A percentile compares a stretch with the other conserved stretches of the same genome.
Conservation (phyloP, 2,113 vertebrate genomes). For the Eonycteris spelaea region DNA sequence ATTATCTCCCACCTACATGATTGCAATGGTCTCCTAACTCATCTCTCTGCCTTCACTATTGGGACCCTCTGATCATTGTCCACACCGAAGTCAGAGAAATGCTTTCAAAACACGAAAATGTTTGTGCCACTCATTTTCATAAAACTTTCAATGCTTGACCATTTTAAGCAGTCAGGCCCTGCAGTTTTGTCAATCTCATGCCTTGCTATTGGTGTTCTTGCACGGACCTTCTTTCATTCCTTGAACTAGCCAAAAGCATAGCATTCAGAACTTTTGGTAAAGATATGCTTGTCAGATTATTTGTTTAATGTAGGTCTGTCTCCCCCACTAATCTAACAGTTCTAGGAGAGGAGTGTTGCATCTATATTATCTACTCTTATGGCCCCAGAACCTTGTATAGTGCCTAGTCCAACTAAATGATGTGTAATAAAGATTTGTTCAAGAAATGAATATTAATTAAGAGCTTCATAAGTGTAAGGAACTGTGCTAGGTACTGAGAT, state of each 20-base stretch:
- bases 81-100: neutral
- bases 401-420: neutral
- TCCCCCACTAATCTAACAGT: neutral
- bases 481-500: neutral
- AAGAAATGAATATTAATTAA: neutral
- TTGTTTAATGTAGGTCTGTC: neutral
- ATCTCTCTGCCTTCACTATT: neutral
- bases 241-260: neutral
- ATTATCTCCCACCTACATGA: too few species aligned
- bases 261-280: neutral
- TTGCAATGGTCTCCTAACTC: neutral
- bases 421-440: neutral
- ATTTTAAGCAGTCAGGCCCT: neutral
- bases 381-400: neutral
- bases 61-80: neutral
- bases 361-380: neutral
- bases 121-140: neutral
- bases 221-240: neutral
- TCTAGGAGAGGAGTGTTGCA: neutral
- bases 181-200: neutral
- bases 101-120: neutral
- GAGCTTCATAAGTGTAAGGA: neutral
- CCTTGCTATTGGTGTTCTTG: neutral
- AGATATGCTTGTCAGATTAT: neutral
- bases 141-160: neutral